Evolutionary conservation across 2,797 vertebrate species (phyloP).

Genomic region (Anabas testudineus): DNA sequence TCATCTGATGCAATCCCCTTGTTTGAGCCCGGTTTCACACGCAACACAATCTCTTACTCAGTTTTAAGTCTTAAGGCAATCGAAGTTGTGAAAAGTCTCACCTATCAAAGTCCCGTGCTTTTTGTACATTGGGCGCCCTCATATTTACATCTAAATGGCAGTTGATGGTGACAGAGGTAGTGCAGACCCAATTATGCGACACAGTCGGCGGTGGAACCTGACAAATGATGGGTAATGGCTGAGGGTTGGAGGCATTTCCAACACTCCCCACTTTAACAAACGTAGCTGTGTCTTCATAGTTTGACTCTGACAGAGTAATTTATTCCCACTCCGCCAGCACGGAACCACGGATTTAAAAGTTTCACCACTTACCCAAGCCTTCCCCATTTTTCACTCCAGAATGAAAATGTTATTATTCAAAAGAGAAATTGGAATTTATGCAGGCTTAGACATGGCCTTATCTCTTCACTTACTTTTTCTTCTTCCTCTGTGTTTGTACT

Average conservation of each 20-base stretch:
- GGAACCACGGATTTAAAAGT: conserved; percentile 76
- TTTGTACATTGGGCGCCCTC: conserved; percentile 21
- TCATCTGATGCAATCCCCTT: conserved; percentile 33
- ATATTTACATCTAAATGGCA: conserved; percentile 67
- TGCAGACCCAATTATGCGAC: conserved; percentile 56
- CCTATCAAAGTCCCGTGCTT: conserved; percentile 31
- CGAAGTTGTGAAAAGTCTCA: conserved; percentile 19
- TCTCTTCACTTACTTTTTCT: conserved; percentile 58
- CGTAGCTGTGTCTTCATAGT: conserved; percentile 56
- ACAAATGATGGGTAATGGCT: conserved; percentile 68
- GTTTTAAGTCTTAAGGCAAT: conserved; percentile 15
- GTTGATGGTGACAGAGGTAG: conserved; percentile 43
- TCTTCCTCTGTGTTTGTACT: conserved; percentile 16
- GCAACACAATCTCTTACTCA: background rate
- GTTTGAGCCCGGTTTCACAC: background rate
- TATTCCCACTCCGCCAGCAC: conserved; percentile 69
- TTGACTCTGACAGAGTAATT: conserved; percentile 75
- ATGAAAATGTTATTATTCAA: conserved; percentile 78
- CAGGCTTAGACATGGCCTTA: conserved; percentile 74
- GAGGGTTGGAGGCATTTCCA: conserved; percentile 58
- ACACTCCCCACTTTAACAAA: conserved; percentile 58
- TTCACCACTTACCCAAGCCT: conserved; percentile 70
- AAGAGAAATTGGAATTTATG: conserved; percentile 77
- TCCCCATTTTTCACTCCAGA: conserved; percentile 69
- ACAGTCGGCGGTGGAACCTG: conserved; percentile 52